Base-by-base conservation (phyloP, 1,140 invertebrate species). In the Trissolcus basalis region DNA sequence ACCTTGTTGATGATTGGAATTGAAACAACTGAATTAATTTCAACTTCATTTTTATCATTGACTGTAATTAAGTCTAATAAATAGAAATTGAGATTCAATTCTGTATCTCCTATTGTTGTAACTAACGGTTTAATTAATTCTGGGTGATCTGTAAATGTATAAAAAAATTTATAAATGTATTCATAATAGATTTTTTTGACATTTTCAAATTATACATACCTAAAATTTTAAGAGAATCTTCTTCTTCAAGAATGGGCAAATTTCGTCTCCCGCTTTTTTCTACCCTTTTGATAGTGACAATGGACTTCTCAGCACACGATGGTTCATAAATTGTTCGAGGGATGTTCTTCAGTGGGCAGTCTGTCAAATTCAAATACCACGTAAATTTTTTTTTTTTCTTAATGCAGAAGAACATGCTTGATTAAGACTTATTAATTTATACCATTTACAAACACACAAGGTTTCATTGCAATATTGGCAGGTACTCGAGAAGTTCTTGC, bases 231-330 rank as follows among this genome's bases (percentile, higher is more conserved):
- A 78, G 82, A 1, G 81, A 83, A 53, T 85, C 73, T 53, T 87
- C 83, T 27, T 87, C 86, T 71, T 87, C 83, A 32, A 88, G 80
- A 71, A 87, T 86, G 0, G 86, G 85, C 15, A 87, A 75, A 80
- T 86, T 87, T 70, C 81, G 81, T 47, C 76, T 81, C 10, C 87
- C 85, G 67, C 80, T 84, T 78, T 87, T 87, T 59, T 80, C 76
- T 13, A 80, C 77, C 11, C 85, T 79, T 19, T 84, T 72, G 45
- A 87, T 80, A 60, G 86, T 80, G 39, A 89, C 65, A 15, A 89
- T 64, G 1, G 87, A 77, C 51, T 86, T 87, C 74, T 89, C 87
- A 9, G 78, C 60, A 14, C 80, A 33, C 0, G 83, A 77, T 15
- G 64, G 13, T 27, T 82, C 80, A 56, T 86, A 87, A 60, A 84